phyloP scores from a whole-genome alignment of 37 sponge, comb jelly and placozoan genomes.

The Diacarnus erythraeanus region DNA sequence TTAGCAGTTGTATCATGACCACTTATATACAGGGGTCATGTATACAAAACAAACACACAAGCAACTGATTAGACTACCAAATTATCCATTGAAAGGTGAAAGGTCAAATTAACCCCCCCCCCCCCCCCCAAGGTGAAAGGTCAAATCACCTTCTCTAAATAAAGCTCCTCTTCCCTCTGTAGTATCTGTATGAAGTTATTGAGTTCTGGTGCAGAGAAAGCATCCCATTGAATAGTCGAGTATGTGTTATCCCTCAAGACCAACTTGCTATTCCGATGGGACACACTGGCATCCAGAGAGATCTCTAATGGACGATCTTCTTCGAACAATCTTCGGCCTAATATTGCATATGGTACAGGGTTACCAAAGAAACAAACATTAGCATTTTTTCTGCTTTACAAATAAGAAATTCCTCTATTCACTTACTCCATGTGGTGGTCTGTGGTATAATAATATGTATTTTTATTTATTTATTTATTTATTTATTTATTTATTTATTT shows the following conservation, averaged over 20 bases:
- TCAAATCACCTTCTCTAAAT: slow-evolving; percentile 41
- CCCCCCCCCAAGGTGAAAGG: background rate
- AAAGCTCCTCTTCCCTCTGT: slow-evolving; percentile 61
- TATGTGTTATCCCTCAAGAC: slow-evolving; percentile 67
- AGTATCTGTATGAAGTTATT: slow-evolving; percentile 66
- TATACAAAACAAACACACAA: background rate
- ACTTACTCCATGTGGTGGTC: too few relatives aligned
- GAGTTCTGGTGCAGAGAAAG: slow-evolving; percentile 68
- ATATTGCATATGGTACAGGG: background rate
- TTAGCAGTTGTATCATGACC: too few relatives aligned
- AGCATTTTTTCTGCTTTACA: too few relatives aligned
- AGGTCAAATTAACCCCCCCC: too few relatives aligned
- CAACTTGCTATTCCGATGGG: slow-evolving; percentile 59
- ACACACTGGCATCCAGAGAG: slow-evolving; percentile 42
- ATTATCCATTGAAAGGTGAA: too few relatives aligned
- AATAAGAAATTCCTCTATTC: too few relatives aligned
- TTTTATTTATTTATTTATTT: too few relatives aligned
- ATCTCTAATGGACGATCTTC: slow-evolving; percentile 69
- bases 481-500: too few relatives aligned
- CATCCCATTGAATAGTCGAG: slow-evolving; percentile 76
- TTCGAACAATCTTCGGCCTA: slow-evolving; percentile 62
- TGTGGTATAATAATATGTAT: too few relatives aligned
- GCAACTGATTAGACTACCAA: too few relatives aligned
- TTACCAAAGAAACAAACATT: background rate
- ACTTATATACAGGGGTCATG: background rate